Evolutionary conservation across 2,888 invertebrate species (phyloP).

Genomic region (Eugnorisma glareosa): DNA sequence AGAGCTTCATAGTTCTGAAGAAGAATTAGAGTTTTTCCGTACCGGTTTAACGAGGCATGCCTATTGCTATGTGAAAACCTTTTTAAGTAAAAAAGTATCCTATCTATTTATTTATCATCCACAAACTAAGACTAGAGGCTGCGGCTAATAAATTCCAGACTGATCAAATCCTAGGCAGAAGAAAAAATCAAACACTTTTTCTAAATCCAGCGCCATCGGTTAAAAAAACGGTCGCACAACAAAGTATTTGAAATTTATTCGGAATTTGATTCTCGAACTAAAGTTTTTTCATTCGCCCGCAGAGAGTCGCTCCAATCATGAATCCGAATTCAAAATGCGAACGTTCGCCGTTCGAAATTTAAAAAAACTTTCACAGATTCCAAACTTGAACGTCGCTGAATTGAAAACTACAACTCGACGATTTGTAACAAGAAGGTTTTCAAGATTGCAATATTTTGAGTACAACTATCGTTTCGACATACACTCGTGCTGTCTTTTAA

Average conservation of each 20-base stretch:
- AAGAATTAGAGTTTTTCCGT: background rate
- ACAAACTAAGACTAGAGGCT: background rate
- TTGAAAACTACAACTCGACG: constrained; percentile 56
- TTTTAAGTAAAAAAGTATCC: background rate
- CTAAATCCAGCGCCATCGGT: background rate
- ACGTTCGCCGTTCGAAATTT: constrained; percentile 48
- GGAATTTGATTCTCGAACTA: constrained; percentile 46
- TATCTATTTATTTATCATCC: background rate
- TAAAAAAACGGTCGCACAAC: constrained; percentile 14
- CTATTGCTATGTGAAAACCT: background rate
- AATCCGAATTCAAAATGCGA: constrained; percentile 57
- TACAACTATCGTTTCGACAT: background rate
- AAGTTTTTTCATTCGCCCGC: constrained; percentile 57
- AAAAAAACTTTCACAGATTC: constrained; percentile 55
- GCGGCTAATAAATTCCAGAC: background rate
- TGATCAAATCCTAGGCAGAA: background rate
- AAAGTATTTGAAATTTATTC: constrained; percentile 47
- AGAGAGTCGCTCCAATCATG: constrained; percentile 57
- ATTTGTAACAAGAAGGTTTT: constrained; percentile 3
- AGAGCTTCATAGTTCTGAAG: background rate
- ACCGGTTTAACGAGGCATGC: background rate
- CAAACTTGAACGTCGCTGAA: constrained; percentile 55
- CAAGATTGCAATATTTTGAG: background rate
- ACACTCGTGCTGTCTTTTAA: constrained; percentile 9
- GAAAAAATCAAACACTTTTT: background rate